phyloP scores from a whole-genome alignment of 1,140 invertebrate species.

The Aphis gossypii region DNA sequence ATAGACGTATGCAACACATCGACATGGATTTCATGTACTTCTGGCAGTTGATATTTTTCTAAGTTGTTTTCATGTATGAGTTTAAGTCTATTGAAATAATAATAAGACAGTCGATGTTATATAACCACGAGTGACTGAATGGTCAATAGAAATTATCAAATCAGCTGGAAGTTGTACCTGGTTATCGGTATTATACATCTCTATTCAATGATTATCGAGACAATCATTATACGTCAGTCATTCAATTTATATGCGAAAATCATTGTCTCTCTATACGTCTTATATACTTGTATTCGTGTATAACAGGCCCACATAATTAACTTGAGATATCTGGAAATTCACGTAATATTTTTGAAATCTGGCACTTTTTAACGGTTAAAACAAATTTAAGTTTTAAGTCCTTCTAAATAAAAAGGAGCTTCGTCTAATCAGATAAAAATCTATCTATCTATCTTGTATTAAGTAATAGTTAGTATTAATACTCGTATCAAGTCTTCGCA shows the following conservation, averaged over 20 bases:
- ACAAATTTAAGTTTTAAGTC: neutral
- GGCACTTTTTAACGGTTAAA: neutral
- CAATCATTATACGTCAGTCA: neutral
- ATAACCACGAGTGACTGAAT: neutral
- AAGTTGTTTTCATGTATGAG: neutral
- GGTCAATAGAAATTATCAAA: conserved; percentile 9
- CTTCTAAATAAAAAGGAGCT: neutral
- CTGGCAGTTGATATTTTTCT: neutral
- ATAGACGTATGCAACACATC: neutral
- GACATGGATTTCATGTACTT: neutral
- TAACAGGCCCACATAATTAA: neutral
- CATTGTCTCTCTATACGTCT: neutral
- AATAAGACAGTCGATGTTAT: neutral
- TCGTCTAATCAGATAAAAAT: neutral
- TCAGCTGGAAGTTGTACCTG: neutral
- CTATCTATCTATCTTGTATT: neutral
- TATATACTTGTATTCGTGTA: neutral
- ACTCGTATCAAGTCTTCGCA: conserved; percentile 8
- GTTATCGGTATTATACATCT: neutral
- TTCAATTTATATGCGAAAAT: neutral
- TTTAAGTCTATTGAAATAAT: neutral
- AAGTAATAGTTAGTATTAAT: neutral
- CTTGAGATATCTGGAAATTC: neutral
- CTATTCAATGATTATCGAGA: neutral
- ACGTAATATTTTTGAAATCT: neutral